Percentiles rank a stretch among this genome's conserved stretches.
Conservation (phyloP, 1,140 invertebrate genomes). For the Leptinotarsa lineolata region DNA sequence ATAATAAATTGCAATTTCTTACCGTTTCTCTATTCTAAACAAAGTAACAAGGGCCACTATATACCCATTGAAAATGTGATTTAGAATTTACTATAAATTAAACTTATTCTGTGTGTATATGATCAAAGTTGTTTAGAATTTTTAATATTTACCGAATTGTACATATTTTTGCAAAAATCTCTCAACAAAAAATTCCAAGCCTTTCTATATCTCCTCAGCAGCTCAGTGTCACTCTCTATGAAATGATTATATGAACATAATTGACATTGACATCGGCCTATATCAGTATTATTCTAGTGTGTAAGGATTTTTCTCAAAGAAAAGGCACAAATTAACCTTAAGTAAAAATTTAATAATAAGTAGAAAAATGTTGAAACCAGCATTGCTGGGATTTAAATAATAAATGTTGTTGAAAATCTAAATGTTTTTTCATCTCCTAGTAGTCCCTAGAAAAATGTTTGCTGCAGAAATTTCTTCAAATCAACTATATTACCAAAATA, state of each 20-base stretch:
- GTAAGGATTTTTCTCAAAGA: constrained; percentile 15
- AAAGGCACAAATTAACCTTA: constrained; percentile 23
- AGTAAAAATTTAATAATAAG: background rate
- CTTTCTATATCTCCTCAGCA: background rate
- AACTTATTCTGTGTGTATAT: background rate
- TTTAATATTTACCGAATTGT: background rate
- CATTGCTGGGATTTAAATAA: constrained; percentile 18
- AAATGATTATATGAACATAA: background rate
- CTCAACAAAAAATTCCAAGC: background rate
- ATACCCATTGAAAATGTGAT: background rate
- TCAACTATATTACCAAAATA: constrained; percentile 6
- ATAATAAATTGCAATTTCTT: too few species aligned
- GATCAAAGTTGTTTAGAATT: background rate
- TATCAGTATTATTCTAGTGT: constrained; percentile 27
- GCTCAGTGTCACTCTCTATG: background rate
- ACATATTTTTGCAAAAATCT: background rate
- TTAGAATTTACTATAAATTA: background rate
- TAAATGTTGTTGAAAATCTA: constrained; percentile 23
- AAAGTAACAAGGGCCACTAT: background rate
- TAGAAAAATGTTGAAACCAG: constrained; percentile 21
- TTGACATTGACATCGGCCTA: constrained; percentile 27
- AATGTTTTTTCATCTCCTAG: background rate
- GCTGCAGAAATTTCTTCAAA: background rate
- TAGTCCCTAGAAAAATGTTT: background rate
- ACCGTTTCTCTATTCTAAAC: too few species aligned